phyloP scores from a whole-genome alignment of 1,140 invertebrate species.

The Scaptomyza graminum region DNA sequence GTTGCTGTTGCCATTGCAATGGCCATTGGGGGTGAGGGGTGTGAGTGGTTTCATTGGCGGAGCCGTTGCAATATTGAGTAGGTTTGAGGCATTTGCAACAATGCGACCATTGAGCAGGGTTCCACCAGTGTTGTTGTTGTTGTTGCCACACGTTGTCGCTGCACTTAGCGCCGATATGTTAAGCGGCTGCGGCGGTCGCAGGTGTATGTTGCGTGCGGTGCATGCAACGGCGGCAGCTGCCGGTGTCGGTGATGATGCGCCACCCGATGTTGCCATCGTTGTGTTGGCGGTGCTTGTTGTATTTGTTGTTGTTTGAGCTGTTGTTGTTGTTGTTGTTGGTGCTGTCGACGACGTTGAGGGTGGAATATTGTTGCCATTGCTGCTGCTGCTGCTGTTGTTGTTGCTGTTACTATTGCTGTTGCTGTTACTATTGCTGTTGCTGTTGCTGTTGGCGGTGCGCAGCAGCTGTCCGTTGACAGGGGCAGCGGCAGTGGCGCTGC shows the following conservation, averaged over 20 bases:
- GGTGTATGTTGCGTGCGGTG: conserved; percentile 75
- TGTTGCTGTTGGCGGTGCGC: conserved; percentile 45
- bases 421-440: conserved; percentile 13
- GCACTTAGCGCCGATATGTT: conserved; percentile 88
- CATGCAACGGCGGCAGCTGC: conserved; percentile 66
- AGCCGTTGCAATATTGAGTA: conserved; percentile 70
- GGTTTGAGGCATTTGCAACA: conserved; percentile 50
- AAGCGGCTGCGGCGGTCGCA: conserved; percentile 84
- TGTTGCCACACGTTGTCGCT: conserved; percentile 39
- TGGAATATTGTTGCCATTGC: too few species aligned
- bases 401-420: conserved; percentile 10
- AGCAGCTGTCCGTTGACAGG: conserved; percentile 56
- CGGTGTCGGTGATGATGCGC: conserved; percentile 56
- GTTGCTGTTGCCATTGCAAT: conserved; percentile 53
- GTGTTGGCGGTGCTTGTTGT: conserved; percentile 3
- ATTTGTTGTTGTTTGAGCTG: not conserved
- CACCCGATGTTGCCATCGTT: conserved; percentile 17
- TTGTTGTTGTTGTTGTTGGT: conserved; percentile 34
- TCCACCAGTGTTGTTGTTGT: too few species aligned
- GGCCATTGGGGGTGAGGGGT: conserved; percentile 68
- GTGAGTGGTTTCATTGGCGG: conserved; percentile 62
- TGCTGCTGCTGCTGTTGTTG: conserved; percentile 18
- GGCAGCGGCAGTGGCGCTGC: conserved; percentile 52
- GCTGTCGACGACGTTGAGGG: too few species aligned
- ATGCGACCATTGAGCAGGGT: conserved; percentile 64